Base-by-base conservation (phyloP, 2,113 vertebrate genomes). In the Struthio camelus region DNA sequence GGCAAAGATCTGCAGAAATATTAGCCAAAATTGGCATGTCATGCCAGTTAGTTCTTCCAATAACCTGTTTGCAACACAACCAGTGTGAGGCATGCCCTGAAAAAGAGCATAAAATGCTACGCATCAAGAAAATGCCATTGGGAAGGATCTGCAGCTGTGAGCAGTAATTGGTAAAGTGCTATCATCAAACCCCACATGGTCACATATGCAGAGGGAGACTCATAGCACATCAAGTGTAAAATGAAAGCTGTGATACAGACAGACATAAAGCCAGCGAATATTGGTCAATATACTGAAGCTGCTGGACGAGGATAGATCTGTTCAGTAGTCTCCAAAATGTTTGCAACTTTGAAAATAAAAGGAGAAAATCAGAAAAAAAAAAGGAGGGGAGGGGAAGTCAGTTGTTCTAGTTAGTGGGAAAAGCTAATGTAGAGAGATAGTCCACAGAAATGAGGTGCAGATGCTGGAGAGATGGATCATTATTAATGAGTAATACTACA, bases 81-180 rank as follows among this genome's bases (percentile, higher is more conserved):
- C 22, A 38, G 32, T 46, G 36, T 81, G 56, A 92, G 23, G 23
- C 40, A 73, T 91, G 40, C 65, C 69, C 80, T 87, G 84, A 67
- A 91, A 95, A 96, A 88, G 71, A 93, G 59, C 76, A 76, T 64
- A 72, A 92, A 96, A 82, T 84, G 36, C 32, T 90, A 24, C 69
- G 72, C 58, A 91, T 94, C 71, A 90, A 76, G 86, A 81, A 92
- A 92, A 95, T 93, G 88, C 87, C 92, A 89, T 42, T 95, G 94
- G 93, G 83, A 75, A 93, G 95, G 90, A 93, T 94, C 81, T 97
- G 93, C 96, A 97, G 97, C 95, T 96, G 90, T 95, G 94, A 97
- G 86, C 84, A 84, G 86, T 97, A 97, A 97, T 96, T 97, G 95
- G 83, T 59, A 80, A 96, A 97, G 91, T 93, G 95, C 86, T 97